phyloP scores from a whole-genome alignment of 2,113 vertebrate species.

The Tachuris rubrigastra region DNA sequence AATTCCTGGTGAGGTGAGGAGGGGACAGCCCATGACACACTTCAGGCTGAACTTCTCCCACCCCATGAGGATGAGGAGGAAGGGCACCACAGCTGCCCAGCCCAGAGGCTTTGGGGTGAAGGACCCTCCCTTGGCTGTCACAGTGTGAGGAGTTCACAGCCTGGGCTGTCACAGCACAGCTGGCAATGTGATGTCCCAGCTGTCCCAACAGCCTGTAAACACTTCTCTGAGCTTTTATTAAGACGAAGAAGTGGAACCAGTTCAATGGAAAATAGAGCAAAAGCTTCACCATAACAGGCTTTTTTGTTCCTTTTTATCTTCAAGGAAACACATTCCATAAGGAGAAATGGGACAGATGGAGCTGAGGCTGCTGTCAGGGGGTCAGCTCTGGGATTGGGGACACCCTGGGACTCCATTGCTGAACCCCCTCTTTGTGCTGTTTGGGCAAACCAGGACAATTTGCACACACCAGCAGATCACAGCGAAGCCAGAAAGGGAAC shows the following conservation, averaged over 20 bases:
- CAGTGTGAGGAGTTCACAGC: not conserved
- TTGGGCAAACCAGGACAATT: not conserved
- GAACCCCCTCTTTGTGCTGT: not conserved
- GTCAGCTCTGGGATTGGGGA: not conserved
- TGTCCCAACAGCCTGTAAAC: not conserved
- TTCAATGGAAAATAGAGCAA: not conserved
- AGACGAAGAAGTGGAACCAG: not conserved
- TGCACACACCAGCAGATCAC: not conserved
- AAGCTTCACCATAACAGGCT: not conserved
- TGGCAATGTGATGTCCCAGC: not conserved
- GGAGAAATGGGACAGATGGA: not conserved
- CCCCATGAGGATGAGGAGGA: not conserved
- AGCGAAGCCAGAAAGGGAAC: accelerated
- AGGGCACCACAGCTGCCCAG: no score
- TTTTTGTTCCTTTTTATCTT: not conserved
- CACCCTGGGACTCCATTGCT: not conserved
- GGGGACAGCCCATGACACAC: not conserved
- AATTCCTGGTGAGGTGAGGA: not conserved
- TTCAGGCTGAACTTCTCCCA: not conserved
- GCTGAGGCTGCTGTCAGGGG: not conserved
- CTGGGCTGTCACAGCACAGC: accelerated
- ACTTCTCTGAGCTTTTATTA: not conserved
- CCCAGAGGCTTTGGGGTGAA: not conserved
- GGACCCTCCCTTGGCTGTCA: not conserved
- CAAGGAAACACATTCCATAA: not conserved